Conservation (phyloP, 2,797 vertebrate genomes). For the Chanos chanos region DNA sequence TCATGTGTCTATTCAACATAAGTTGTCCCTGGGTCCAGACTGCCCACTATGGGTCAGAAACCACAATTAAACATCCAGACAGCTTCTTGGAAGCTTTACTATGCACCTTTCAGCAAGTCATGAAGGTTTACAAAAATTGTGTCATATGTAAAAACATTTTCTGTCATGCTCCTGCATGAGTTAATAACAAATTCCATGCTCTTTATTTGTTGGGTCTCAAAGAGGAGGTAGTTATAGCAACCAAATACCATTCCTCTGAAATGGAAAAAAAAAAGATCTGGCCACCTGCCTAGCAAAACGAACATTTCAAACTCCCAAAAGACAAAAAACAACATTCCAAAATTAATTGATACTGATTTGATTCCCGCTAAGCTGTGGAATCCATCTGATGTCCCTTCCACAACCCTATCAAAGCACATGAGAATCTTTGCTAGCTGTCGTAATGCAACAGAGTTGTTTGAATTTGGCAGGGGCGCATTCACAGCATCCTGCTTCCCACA, state of each 20-base stretch:
- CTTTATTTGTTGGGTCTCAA: conserved; percentile 62
- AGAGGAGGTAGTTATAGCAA: conserved; percentile 60
- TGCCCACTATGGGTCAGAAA: too few species aligned
- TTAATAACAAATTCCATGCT: conserved; percentile 53
- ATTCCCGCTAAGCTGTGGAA: conserved; percentile 58
- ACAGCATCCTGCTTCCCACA: conserved; percentile 23
- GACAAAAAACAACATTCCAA: conserved; percentile 68
- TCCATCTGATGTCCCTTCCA: conserved; percentile 1
- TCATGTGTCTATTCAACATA: too few species aligned
- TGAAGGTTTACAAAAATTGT: conserved; percentile 25
- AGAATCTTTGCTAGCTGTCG: conserved; percentile 14
- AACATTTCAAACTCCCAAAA: conserved; percentile 62
- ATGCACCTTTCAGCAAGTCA: conserved; percentile 10
- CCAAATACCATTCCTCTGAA: conserved; percentile 53
- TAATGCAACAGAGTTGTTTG: conserved; percentile 15
- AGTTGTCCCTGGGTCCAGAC: too few species aligned
- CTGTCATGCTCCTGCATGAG: conserved; percentile 49
- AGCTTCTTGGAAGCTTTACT: too few species aligned
- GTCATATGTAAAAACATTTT: conserved; percentile 44
- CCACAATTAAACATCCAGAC: too few species aligned
- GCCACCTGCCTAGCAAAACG: conserved; percentile 55
- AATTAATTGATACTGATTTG: conserved; percentile 63
- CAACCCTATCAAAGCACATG: conserved; percentile 12
- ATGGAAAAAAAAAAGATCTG: conserved; percentile 58
- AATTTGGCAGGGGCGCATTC: conserved; percentile 19